Percentiles rank a stretch among this genome's conserved stretches.
These are phyloP conservation scores for Ceratosolen solmsi DNA, from an alignment of 1,140 invertebrate genomes.

Conservation along the genomic window DNA sequence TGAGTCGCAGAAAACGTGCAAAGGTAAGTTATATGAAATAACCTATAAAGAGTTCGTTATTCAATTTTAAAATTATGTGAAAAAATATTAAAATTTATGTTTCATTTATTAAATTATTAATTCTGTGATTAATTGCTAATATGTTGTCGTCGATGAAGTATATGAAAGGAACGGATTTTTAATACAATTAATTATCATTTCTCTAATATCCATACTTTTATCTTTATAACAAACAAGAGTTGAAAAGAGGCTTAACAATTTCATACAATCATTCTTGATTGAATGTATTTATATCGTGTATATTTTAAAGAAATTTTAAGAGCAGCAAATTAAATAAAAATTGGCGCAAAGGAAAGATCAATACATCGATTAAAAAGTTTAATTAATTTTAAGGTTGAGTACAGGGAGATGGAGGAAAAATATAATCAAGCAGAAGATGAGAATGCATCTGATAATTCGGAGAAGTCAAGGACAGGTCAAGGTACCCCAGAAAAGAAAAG, in stretches of 20 bases:
- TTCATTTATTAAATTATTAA: slow-evolving; percentile 23
- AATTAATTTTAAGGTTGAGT: slow-evolving; percentile 77
- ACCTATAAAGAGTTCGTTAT: slow-evolving; percentile 42
- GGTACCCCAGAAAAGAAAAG: slow-evolving; percentile 72
- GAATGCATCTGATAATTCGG: slow-evolving; percentile 77
- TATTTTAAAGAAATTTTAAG: slow-evolving; percentile 1
- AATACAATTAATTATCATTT: neutral
- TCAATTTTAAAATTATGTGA: slow-evolving; percentile 34
- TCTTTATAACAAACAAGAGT: neutral
- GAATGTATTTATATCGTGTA: too few species aligned
- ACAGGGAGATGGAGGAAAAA: slow-evolving; percentile 81
- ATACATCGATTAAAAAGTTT: slow-evolving; percentile 14
- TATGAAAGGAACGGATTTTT: neutral
- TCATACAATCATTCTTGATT: neutral
- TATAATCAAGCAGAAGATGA: slow-evolving; percentile 78
- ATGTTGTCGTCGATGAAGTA: neutral
- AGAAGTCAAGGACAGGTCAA: slow-evolving; percentile 76
- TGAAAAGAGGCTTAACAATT: neutral
- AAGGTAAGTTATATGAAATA: slow-evolving; percentile 71
- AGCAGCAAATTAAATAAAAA: neutral
- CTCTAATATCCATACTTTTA: neutral
- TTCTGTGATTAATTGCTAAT: neutral
- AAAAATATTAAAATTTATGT: slow-evolving; percentile 35
- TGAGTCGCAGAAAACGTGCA: slow-evolving; percentile 80
- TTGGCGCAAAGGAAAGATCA: neutral